phyloP scores from a whole-genome alignment of 2,797 vertebrate genomes.

The Peromyscus melanophrys region DNA sequence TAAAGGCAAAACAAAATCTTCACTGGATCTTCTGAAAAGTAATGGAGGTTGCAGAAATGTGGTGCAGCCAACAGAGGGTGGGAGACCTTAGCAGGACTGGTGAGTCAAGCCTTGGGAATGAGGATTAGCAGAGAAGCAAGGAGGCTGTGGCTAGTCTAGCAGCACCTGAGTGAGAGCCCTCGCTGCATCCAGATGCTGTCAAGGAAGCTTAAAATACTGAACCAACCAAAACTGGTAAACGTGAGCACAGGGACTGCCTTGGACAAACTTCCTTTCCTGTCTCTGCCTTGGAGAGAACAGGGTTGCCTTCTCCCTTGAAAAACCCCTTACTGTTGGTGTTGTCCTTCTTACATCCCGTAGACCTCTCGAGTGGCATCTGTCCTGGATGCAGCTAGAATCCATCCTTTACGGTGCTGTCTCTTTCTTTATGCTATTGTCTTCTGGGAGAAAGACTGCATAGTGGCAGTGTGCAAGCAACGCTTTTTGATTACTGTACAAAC shows the following conservation, averaged over 20 bases:
- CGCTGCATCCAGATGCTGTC: not conserved
- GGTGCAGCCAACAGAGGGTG: not conserved
- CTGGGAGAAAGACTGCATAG: slow-evolving; percentile 19
- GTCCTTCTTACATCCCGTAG: not conserved
- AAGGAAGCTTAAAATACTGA: slow-evolving; percentile 4
- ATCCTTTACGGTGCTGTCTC: slow-evolving; percentile 33
- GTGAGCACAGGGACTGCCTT: not conserved
- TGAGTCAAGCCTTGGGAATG: not conserved
- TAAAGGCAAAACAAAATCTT: slow-evolving; percentile 19
- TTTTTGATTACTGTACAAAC: slow-evolving; percentile 62
- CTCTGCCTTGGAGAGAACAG: slow-evolving; percentile 33
- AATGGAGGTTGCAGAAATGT: not conserved
- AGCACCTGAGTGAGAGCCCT: not conserved
- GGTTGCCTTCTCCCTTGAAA: slow-evolving; percentile 10
- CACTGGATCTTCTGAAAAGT: slow-evolving; percentile 1
- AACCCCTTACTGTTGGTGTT: not conserved
- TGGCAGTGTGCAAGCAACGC: slow-evolving; percentile 40
- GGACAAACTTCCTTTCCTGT: slow-evolving; percentile 38
- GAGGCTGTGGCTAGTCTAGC: not conserved
- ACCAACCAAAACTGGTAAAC: slow-evolving; percentile 9
- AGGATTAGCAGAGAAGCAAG: not conserved
- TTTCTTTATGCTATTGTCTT: slow-evolving; percentile 61
- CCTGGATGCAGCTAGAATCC: slow-evolving; percentile 53
- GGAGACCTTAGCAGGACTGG: not conserved
- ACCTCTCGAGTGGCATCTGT: not conserved